phyloP scores from a whole-genome alignment of 2,888 invertebrate genomes.

The Euplexia lucipara region DNA sequence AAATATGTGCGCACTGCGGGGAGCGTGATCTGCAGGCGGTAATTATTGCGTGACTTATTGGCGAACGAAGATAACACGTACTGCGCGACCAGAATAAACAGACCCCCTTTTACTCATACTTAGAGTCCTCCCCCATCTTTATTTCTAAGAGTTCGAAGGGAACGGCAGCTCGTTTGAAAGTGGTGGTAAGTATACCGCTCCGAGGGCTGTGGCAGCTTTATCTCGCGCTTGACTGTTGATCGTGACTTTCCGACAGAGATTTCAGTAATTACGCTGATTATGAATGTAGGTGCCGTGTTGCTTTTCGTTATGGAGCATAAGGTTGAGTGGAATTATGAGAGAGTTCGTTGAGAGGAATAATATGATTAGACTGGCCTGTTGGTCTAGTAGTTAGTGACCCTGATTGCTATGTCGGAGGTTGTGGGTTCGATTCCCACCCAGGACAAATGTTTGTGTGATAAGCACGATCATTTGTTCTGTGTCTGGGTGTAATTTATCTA shows the following conservation, averaged over 20 bases:
- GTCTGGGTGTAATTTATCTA: too few relatives aligned
- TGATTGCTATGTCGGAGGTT: too few relatives aligned
- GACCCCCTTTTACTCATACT: slow-evolving; percentile 66
- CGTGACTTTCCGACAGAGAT: slow-evolving; percentile 89
- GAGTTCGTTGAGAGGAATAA: slow-evolving; percentile 15
- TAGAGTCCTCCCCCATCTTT: slow-evolving; percentile 26
- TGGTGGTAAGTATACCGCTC: slow-evolving; percentile 77
- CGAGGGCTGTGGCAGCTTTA: slow-evolving; percentile 87
- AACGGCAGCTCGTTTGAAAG: slow-evolving; percentile 68
- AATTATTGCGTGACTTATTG: slow-evolving; percentile 91
- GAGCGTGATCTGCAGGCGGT: slow-evolving; percentile 86
- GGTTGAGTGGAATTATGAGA: slow-evolving; percentile 31
- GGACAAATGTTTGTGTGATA: too few relatives aligned
- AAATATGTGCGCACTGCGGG: slow-evolving; percentile 82
- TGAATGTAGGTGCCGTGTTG: slow-evolving; percentile 80
- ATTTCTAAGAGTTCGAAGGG: slow-evolving; percentile 37
- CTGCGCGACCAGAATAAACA: slow-evolving; percentile 74
- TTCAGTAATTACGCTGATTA: slow-evolving; percentile 89
- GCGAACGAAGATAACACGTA: slow-evolving; percentile 88
- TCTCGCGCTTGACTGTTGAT: slow-evolving; percentile 87
- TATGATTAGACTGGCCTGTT: too few relatives aligned
- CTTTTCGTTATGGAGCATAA: slow-evolving; percentile 52
- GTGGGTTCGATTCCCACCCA: too few relatives aligned
- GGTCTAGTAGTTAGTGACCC: too few relatives aligned
- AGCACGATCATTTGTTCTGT: too few relatives aligned